Percentiles rank a stretch among this genome's conserved stretches.
Conservation (phyloP, 64 coral and sea anemone genomes). For the Pocillopora damicornis region DNA sequence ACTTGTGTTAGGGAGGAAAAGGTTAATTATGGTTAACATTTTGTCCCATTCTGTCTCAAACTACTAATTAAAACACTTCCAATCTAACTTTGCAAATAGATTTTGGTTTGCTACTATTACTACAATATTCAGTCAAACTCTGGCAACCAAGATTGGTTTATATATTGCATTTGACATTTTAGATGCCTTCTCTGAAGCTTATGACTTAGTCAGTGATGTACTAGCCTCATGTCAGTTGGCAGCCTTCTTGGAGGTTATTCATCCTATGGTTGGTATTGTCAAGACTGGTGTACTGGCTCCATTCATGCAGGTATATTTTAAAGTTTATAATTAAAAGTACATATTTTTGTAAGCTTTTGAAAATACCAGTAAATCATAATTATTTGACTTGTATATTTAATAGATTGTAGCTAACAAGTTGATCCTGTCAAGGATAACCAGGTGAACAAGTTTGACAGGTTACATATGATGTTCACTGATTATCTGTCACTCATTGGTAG, state of each 20-base stretch:
- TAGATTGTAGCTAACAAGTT: too few species aligned
- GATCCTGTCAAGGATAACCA: too few species aligned
- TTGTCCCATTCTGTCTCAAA: too few species aligned
- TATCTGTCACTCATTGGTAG: too few species aligned
- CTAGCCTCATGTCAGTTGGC: constrained; percentile 91
- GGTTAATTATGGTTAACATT: too few species aligned
- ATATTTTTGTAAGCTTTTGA: not conserved
- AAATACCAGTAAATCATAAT: not conserved
- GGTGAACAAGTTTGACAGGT: too few species aligned
- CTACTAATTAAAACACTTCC: too few species aligned
- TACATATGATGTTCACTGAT: too few species aligned
- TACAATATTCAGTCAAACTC: not conserved
- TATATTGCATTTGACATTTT: not conserved
- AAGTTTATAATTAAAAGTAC: not conserved
- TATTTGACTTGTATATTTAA: too few species aligned
- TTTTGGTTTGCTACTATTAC: not conserved
- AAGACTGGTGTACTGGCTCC: constrained; percentile 81
- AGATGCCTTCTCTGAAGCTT: constrained; percentile 59
- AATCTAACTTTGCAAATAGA: not conserved
- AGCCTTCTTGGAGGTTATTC: constrained; percentile 81
- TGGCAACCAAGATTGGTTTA: not conserved
- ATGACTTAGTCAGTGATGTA: constrained; percentile 85
- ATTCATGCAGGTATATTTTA: constrained; percentile 21
- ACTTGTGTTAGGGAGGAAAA: too few species aligned
- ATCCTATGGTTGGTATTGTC: constrained; percentile 72